Base-by-base conservation (phyloP, 2,113 vertebrate species). In the Calyptommatus sinebrachiatus region DNA sequence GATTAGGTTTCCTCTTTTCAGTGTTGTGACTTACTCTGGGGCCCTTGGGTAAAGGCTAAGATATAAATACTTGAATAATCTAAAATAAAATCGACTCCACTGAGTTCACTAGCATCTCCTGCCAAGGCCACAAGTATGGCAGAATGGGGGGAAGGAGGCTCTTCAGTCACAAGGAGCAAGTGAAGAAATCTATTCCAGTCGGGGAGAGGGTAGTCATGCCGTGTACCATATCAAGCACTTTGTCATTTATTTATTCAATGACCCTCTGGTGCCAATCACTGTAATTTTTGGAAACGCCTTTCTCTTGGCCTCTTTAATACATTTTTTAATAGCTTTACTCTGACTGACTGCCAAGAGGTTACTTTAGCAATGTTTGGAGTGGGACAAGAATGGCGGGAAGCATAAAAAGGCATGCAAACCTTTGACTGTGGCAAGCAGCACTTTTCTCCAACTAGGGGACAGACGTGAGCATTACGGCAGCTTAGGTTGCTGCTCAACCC, bases 221-320 rank as follows among this genome's bases (percentile, higher is more conserved):
- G 45, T n/a, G n/a, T 21, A 46, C 63, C 71, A n/a, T 60, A 9
- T 45, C 48, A 22, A 41, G 63, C 26, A 60, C 48, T 69, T 80
- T 60, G 60, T 72, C 62, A 72, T 77, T 57, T 77, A 57, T 83
- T 83, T 67, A 48, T 73, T 67, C 81, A 46, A 5, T 73, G 26
- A 31, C n/a, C 74, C 31, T 14, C 66, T 45, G 5, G 31, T 67
- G 26, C 48, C 75, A 26, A 26, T 72, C n/a, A 46, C 75, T 29
- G 8, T 67, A 41, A 31, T 66, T n/a, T 53, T 28, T 22, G 20
- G 45, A 26, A 60, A 83, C 48, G 7, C 62, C 75, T 66, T 26
- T 72, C 67, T 10, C 22, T 31, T 21, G 75, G 69, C 61, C 62
- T 4, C 1, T 20, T 57, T 73, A 67, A 73, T 68, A 69, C 16